Base-by-base conservation (phyloP, 2,888 invertebrate genomes). In the Scaeva pyrastri region DNA sequence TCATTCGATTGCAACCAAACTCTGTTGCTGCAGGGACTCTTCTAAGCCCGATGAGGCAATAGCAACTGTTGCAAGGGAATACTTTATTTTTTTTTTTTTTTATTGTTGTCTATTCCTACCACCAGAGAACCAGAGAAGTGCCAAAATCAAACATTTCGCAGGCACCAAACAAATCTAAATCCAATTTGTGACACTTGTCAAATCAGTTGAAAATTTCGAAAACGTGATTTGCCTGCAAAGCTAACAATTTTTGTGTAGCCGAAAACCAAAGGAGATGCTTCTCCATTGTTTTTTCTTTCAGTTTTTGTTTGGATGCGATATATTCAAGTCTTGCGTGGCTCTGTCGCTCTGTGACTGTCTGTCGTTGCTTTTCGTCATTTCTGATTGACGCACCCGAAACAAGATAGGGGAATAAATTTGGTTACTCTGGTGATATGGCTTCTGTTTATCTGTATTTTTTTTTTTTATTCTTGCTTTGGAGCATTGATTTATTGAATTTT, bases 121-220 rank as follows among this genome's bases (percentile, higher is more conserved):
- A 68, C 66, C n/a, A 68, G 21, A 72, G 66, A 80, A 68, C 66
- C n/a, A 68, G 21, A 72, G 66, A 80, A 80, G 66, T 85, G 77
- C 81, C 85, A 77, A 81, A 86, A 77, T 80, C 85, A 86, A 86
- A 86, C 77, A 86, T 86, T 81, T 86, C 77, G 50, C 77, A 77
- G 73, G 73, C 50, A 85, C 81, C 81, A 86, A 86, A 86, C 85
- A 86, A 86, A 86, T 86, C 81, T 77, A 81, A 86, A 81, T 81
- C 76, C 85, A 86, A 86, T 86, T 86, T 81, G 85, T 86, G 85
- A 81, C 85, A 86, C 76, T 86, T 86, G 85, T 86, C 85, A 81
- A 81, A 86, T 76, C 81, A 74, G 81, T 86, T 86, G 85, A 81
- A 77, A 86, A 86, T 86, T 85, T 81, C 70, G 36, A 58, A 86